Base-by-base conservation (phyloP, 2,113 vertebrate genomes). In the Nothoprocta perdicaria region DNA sequence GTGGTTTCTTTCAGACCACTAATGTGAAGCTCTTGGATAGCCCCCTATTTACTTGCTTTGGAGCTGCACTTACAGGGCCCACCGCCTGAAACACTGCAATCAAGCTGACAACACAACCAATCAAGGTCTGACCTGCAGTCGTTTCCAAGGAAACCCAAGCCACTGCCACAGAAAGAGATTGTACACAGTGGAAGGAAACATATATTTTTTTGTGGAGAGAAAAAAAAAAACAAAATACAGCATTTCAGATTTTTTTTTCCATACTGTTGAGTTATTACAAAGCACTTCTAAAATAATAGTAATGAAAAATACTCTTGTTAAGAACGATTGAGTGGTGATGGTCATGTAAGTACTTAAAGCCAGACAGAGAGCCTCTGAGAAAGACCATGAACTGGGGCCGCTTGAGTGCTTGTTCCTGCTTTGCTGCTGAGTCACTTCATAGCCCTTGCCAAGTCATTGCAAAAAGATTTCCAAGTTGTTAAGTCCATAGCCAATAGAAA, bases 111-210 rank as follows among this genome's bases (percentile, higher is more conserved):
- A 95, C 94, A 95, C 84, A 96, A 95, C 96, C 96, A 96, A 96
- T 97, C 96, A 95, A 95, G 92, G 95, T 85, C 89, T 95, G 92
- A 95, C 94, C 96, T 96, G 93, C 89, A 94, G 93, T 68, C 53
- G 96, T 97, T 97, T 94, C 95, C 97, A 92, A 94, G 96, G 95
- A 94, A 97, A 96, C 95, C 45, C 91, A 84, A 95, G 83, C 89
- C 89, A 94, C 92, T 95, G 92, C 86, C 94, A 95, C 94, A 92
- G 94, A 94, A 96, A 96, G 94, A 95, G 96, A 93, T 83, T 92
- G 93, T 96, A 96, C 93, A 94, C 89, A 91, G 85, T 84, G 68
- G 92, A 96, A 94, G 72, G 89, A 96, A 97, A 95, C 85, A 96
- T 90, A 75, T 84, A 94, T 91, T 94, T 72, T 91, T 91, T 94